Conservation (phyloP, 2,888 invertebrate genomes). For the Nephrotoma flavescens region DNA sequence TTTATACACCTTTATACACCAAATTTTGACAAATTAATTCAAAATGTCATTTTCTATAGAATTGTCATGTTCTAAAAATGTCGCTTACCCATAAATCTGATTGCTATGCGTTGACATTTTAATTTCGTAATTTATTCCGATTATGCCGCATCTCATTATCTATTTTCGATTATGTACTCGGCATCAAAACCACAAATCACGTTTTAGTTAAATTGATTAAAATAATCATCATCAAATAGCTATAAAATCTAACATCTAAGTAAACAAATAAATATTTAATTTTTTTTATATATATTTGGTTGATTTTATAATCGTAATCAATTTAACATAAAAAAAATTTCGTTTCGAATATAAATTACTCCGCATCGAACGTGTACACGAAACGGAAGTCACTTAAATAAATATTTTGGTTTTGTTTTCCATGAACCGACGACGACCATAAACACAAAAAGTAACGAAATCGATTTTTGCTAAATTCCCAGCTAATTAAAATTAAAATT, state of each 20-base stretch:
- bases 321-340: background rate
- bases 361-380: background rate
- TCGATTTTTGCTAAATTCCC: background rate
- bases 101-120: background rate
- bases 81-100: background rate
- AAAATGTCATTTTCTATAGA: no score
- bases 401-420: background rate
- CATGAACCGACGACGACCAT: background rate
- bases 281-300: background rate
- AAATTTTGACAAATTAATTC: no score
- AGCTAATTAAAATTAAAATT: background rate
- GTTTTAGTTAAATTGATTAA: background rate
- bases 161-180: background rate
- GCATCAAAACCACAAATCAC: background rate
- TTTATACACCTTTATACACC: no score
- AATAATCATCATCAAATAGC: background rate
- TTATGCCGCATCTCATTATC: background rate
- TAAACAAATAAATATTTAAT: background rate
- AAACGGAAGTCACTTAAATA: background rate
- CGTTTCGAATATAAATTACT: background rate
- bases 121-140: background rate
- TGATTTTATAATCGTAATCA: background rate
- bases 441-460: background rate
- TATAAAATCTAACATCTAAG: background rate
- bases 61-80: background rate